Conservation (phyloP, 1,140 invertebrate genomes). For the Caerostris darwini region DNA sequence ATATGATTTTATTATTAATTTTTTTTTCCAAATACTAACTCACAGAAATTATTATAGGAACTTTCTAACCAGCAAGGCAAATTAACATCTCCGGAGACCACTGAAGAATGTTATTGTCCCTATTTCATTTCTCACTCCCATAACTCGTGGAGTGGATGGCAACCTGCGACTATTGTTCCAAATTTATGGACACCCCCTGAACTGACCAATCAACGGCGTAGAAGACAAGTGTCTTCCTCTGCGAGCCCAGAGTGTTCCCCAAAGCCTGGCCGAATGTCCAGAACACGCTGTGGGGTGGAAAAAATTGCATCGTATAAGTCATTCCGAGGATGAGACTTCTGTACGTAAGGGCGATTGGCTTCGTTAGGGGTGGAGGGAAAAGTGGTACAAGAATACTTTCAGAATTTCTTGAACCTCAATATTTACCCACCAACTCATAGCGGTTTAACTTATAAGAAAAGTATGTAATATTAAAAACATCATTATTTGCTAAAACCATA, state of each 20-base stretch:
- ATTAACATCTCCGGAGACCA: neutral
- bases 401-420: too few relatives aligned
- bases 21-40: too few relatives aligned
- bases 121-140: neutral
- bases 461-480: too few relatives aligned
- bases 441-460: too few relatives aligned
- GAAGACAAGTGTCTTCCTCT: slow-evolving; percentile 60
- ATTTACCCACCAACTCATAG: too few relatives aligned
- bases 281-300: slow-evolving; percentile 16
- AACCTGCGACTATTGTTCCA: neutral
- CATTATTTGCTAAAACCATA: too few relatives aligned
- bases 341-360: slow-evolving; percentile 3
- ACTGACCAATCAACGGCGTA: slow-evolving; percentile 39
- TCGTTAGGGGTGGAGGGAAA: neutral
- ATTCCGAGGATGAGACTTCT: slow-evolving; percentile 20
- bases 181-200: slow-evolving; percentile 53
- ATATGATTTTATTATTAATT: too few relatives aligned
- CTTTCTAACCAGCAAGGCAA: too few relatives aligned
- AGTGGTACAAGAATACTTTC: neutral
- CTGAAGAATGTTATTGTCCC: neutral
- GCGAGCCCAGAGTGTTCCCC: slow-evolving; percentile 18
- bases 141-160: neutral
- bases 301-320: slow-evolving; percentile 50
- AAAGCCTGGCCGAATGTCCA: slow-evolving; percentile 39
- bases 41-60: too few relatives aligned